Conservation (phyloP, 2,888 invertebrate genomes). For the Lasioglossum marginatum region DNA sequence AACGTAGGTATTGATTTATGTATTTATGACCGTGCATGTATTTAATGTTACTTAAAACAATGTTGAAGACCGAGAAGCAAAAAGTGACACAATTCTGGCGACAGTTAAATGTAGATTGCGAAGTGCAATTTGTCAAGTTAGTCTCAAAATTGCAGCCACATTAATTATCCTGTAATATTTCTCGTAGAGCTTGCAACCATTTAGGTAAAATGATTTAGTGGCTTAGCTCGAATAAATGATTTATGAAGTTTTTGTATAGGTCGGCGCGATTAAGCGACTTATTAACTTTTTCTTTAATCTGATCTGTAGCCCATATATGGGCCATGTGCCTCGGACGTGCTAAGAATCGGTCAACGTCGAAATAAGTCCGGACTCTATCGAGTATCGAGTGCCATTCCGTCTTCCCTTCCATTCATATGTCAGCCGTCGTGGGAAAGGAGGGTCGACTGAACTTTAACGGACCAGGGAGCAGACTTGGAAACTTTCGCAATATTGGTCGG, state of each 20-base stretch:
- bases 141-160: neutral
- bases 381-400: constrained; percentile 46
- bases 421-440: constrained; percentile 55
- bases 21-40: too few species aligned
- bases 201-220: neutral
- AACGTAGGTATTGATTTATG: too few species aligned
- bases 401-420: constrained; percentile 57
- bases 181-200: neutral
- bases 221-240: constrained; percentile 2
- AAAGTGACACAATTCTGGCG: neutral
- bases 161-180: neutral
- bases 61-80: neutral
- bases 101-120: too few species aligned
- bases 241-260: neutral
- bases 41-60: neutral
- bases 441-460: constrained; percentile 68
- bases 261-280: neutral
- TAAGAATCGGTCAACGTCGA: constrained; percentile 48
- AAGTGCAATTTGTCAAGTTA: too few species aligned
- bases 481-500: constrained; percentile 80
- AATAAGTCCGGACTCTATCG: constrained; percentile 39
- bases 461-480: constrained; percentile 66
- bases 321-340: neutral
- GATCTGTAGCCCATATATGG: neutral
- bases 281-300: neutral